phyloP scores from a whole-genome alignment of 2,888 invertebrate genomes.

The Chymomyza fuscimana region DNA sequence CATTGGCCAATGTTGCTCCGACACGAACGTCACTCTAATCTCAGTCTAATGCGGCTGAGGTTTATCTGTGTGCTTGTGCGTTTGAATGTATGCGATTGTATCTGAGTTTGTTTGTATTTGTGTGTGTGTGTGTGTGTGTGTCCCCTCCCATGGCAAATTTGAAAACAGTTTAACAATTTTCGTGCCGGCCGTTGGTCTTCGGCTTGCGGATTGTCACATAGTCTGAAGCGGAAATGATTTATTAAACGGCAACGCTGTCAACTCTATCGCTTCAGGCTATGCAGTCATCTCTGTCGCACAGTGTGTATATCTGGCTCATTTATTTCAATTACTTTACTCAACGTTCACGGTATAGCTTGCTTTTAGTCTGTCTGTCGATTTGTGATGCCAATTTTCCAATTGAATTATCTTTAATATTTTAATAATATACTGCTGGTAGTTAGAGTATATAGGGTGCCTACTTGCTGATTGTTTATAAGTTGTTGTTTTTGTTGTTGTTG shows the following conservation, averaged over 20 bases:
- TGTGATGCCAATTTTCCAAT: constrained; percentile 68
- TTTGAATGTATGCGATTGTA: neutral
- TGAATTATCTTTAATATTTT: constrained; percentile 73
- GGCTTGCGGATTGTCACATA: constrained; percentile 32
- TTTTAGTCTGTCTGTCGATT: constrained; percentile 29
- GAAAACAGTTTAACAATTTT: neutral
- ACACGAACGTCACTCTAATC: constrained; percentile 67
- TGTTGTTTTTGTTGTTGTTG: constrained; percentile 27
- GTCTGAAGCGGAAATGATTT: constrained; percentile 63
- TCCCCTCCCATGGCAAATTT: neutral
- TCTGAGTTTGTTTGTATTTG: neutral
- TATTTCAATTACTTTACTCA: constrained; percentile 66
- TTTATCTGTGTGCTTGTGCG: neutral
- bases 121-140: neutral
- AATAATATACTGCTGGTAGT: constrained; percentile 48
- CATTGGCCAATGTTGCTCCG: neutral
- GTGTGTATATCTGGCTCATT: constrained; percentile 49
- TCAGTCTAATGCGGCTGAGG: constrained; percentile 30
- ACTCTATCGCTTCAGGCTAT: neutral
- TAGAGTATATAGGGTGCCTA: neutral
- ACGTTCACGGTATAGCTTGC: neutral
- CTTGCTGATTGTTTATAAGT: constrained; percentile 30
- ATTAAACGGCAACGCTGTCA: constrained; percentile 53
- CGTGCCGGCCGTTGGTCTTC: neutral
- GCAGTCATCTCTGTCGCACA: constrained; percentile 6